A percentile compares a stretch with the other conserved stretches of the same genome.
These are phyloP conservation scores for Drosophila takahashii DNA, from an alignment of 1,140 invertebrate species.

Conservation along the genomic window DNA sequence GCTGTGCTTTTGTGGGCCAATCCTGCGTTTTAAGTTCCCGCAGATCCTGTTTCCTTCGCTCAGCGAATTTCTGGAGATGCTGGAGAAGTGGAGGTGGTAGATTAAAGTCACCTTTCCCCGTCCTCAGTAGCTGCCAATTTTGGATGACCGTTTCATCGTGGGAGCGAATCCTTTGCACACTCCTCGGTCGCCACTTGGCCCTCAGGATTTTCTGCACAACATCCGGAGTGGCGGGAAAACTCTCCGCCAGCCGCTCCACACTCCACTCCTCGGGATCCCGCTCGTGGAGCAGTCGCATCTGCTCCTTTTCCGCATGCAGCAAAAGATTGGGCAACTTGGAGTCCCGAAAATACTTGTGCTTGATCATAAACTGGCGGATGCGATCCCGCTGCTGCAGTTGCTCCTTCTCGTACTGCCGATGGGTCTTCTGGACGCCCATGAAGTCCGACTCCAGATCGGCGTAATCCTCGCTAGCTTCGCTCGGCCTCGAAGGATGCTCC, in stretches of 20 bases:
- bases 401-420: constrained; percentile 85
- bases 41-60: constrained; percentile 52
- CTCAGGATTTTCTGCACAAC: constrained; percentile 87
- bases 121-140: constrained; percentile 89
- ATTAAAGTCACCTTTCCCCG: constrained; percentile 85
- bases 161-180: constrained; percentile 85
- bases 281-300: constrained; percentile 90
- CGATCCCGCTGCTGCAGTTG: constrained; percentile 79
- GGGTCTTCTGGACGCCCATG: constrained; percentile 74
- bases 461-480: constrained; percentile 81
- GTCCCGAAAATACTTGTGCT: constrained; percentile 90
- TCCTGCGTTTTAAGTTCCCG: constrained; percentile 39
- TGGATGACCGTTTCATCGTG: constrained; percentile 88
- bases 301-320: constrained; percentile 93
- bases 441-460: constrained; percentile 86
- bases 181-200: constrained; percentile 87
- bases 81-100: constrained; percentile 84
- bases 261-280: constrained; percentile 91
- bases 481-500: constrained; percentile 18
- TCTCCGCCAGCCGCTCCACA: constrained; percentile 89
- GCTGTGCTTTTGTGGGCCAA: constrained; percentile 48
- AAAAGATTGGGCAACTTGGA: constrained; percentile 90
- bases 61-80: constrained; percentile 88
- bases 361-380: constrained; percentile 87
- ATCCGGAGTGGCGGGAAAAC: constrained; percentile 90